Conservation (phyloP, 2,113 vertebrate genomes). For the Malurus melanocephalus region DNA sequence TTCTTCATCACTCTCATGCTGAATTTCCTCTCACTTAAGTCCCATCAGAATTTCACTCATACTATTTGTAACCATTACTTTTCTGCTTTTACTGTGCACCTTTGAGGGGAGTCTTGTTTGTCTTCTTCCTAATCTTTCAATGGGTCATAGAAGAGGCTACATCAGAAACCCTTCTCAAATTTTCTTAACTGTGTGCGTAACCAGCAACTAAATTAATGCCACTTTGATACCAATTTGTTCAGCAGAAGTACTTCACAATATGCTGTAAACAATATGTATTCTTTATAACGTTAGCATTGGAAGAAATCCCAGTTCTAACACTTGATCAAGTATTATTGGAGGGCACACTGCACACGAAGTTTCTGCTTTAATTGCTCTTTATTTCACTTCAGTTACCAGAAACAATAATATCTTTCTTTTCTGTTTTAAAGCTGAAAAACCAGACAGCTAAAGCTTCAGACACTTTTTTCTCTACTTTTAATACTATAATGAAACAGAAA, state of each 20-base stretch:
- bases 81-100: not conserved
- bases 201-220: not conserved
- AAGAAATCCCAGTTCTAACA: not conserved
- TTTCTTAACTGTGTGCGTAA: not conserved
- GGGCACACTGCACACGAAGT: not conserved
- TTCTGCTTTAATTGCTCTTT: not conserved
- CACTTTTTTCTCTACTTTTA: not conserved
- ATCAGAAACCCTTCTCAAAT: not conserved
- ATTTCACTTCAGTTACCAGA: not conserved
- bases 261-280: not conserved
- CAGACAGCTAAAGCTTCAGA: not conserved
- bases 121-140: not conserved
- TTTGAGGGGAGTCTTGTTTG: not conserved
- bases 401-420: not conserved
- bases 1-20: not conserved
- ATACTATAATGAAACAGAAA: not conserved
- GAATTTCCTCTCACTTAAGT: not conserved
- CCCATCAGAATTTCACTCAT: not conserved
- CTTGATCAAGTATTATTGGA: not conserved
- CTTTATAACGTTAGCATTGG: not conserved
- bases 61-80: not conserved
- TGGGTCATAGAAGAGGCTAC: not conserved
- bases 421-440: not conserved
- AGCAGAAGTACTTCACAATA: not conserved
- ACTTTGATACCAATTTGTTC: not conserved